Evolutionary conservation across 2,113 vertebrate species (phyloP), one percentile per base, ranked within the genome.

Genomic region (Dolichotis patagonum): DNA sequence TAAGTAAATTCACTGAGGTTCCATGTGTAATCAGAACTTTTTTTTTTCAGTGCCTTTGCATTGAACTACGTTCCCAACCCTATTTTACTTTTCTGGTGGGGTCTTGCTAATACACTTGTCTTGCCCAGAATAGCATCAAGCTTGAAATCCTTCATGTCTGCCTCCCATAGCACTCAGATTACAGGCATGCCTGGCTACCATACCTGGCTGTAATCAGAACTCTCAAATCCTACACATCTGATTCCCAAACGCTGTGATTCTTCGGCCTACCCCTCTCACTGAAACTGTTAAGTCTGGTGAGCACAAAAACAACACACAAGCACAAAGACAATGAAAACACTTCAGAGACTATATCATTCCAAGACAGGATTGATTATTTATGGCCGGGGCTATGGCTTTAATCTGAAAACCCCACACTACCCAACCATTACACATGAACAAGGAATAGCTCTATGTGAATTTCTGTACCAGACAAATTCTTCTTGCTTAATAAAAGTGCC

Each of bases 401-500:
- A 90, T 62, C n/a, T 2, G 32, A 67, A 90, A 92, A 97, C 91
- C 95, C 85, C 87, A 19, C 62, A 89, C 96, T 91, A 78, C 73
- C 67, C 2, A 83, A 46, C 67, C 90, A 91, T 95, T 92, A 85
- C 65, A 38, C 0, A 52, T 96, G 94, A 97, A 97, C 88, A 94
- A 97, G 93, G 88, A 94, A 95, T 91, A 77, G 93, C 91, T 96
- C 92, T 91, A 41, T 95, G 86, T 67, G 97, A 97, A 98, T 98
- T 97, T 97, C 96, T 98, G 96, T 92, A 82, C 93, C 82, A 98
- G 97, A 98, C 97, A 95, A 90, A 97, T 98, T 98, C 97, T 95
- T 98, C 97, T 97, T 96, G 98, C 97, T 97, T 98, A 97, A 96
- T 98, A 97, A 97, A 98, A 98, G 97, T 96, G 95, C 98, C 98